Evolutionary conservation across 92 coral and sea anemone species (phyloP).

Genomic region (Montipora capitata): DNA sequence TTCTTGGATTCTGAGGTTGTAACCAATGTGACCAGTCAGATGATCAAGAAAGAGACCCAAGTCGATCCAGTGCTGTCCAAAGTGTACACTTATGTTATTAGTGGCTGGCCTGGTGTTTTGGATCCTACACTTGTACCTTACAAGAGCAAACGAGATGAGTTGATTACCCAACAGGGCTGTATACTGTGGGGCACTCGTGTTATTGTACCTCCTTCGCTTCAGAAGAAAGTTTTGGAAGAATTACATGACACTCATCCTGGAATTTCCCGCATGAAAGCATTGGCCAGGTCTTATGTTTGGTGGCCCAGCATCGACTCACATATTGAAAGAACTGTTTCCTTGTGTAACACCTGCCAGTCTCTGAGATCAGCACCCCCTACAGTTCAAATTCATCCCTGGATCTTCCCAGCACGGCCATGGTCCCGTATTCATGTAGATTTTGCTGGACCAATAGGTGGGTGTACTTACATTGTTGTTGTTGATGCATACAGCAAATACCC

Average conservation of each 20-base stretch:
- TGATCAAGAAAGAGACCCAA: conserved; percentile 56
- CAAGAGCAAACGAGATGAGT: conserved; percentile 40
- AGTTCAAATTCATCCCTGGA: conserved; percentile 37
- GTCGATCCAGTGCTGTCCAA: conserved; percentile 65
- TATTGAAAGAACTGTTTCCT: conserved; percentile 55
- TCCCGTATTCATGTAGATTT: conserved; percentile 43
- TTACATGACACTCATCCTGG: neutral
- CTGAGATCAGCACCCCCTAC: conserved; percentile 46
- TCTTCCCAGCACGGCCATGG: conserved; percentile 50
- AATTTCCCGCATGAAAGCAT: conserved; percentile 10
- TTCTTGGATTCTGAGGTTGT: conserved; percentile 71
- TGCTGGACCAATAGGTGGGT: conserved; percentile 71
- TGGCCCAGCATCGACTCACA: conserved; percentile 65
- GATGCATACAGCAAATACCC: conserved; percentile 51
- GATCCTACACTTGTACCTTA: neutral
- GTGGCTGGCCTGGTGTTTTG: conserved; percentile 29
- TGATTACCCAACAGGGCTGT: conserved; percentile 64
- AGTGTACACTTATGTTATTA: conserved; percentile 30
- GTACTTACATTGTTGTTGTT: conserved; percentile 49
- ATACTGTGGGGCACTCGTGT: conserved; percentile 51
- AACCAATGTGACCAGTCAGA: neutral
- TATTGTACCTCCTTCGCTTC: neutral
- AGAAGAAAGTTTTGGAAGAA: conserved; percentile 18
- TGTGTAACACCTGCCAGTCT: conserved; percentile 43
- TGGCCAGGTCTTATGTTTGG: conserved; percentile 47